Base-by-base conservation (phyloP, 2,888 invertebrate species). In the Sinohyriopsis cumingii region DNA sequence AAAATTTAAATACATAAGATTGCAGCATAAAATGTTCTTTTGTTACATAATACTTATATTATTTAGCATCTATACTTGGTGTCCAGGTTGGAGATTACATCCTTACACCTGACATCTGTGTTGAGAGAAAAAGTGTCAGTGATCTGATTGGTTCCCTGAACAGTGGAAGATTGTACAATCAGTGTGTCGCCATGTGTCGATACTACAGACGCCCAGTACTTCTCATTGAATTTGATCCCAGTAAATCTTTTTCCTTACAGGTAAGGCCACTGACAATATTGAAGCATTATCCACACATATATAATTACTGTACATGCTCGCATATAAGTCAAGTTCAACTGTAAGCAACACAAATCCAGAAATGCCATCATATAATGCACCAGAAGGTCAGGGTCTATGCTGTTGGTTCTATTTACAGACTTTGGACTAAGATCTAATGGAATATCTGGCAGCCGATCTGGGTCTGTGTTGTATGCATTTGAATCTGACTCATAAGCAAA, bases 121-220 rank as follows among this genome's bases (percentile, higher is more conserved):
- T 99, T 24, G 99, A 99, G 91, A 92, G 99, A 65, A 99, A 99
- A 81, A 97, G 97, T 64, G 93, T 99, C 76, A 96, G 96, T 9
- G 99, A 99, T 92, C 92, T 99, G 79, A 96, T 98, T 83, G 97
- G 97, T 9, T 99, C 99, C 0, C 91, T 99, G 54, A 95, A 96
- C 90, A 96, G 95, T 60, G 99, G 99, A 0, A 93, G 99, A 22
- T 92, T 99, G 53, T 98, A 97, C 91, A 96, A 95, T 87, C 99
- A 99, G 90, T 96, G 96, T 79, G 94, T 95, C 59, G 94, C 96
- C 75, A 99, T 99, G 98, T 94, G 94, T 71, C 92, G 98, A 56
- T 86, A 82, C 67, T 88, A 88, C 73, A 87, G 87, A 70, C 78
- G 82, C 22, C 86, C 87, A 3, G 82, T 94, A 94, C 90, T 99